These are phyloP conservation scores for Ondatra zibethicus DNA, from an alignment of 2,113 vertebrate species.

Conservation along the genomic window DNA sequence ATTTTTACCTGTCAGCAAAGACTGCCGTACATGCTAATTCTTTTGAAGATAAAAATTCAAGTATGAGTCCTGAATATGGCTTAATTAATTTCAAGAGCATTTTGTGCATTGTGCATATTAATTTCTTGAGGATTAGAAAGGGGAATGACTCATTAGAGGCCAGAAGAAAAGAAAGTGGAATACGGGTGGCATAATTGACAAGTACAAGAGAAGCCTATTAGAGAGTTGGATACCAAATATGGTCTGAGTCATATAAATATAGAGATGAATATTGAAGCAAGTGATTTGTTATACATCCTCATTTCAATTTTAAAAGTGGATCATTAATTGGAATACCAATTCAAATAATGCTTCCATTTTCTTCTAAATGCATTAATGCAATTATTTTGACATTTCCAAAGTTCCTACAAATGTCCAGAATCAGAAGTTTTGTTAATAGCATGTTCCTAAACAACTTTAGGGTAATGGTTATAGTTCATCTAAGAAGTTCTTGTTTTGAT, in stretches of 20 bases:
- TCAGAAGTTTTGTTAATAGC: neutral
- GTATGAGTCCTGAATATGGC: neutral
- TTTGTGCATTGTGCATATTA: neutral
- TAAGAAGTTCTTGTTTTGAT: neutral
- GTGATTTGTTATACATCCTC: neutral
- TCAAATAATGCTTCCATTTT: neutral
- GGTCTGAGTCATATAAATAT: neutral
- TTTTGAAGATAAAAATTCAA: neutral
- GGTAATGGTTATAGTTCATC: neutral
- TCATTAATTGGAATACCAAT: too few species aligned
- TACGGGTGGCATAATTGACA: too few species aligned
- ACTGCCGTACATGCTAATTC: neutral
- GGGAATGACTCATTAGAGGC: neutral
- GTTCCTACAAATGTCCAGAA: neutral
- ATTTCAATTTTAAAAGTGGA: neutral
- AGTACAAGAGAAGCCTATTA: neutral
- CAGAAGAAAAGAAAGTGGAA: neutral
- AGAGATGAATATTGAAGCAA: neutral
- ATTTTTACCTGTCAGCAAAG: neutral
- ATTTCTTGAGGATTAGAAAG: neutral
- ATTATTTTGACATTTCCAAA: neutral
- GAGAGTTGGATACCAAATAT: neutral
- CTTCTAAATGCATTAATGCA: neutral
- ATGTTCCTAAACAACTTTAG: neutral
- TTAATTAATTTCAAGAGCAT: neutral